Conservation (phyloP, 2,113 vertebrate species). For the Menidia beryllina region DNA sequence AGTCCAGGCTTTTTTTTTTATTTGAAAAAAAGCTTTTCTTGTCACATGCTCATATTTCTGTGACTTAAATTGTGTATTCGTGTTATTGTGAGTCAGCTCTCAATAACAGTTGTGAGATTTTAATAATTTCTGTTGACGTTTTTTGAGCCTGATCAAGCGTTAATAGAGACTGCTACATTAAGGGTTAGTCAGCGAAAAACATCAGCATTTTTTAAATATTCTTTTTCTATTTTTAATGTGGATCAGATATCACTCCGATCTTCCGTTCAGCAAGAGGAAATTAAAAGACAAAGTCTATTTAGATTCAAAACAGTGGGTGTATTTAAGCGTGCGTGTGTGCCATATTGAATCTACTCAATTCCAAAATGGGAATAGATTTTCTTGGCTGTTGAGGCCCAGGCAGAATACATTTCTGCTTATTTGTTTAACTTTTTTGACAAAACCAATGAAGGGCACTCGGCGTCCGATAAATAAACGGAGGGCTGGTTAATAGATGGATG, state of each 20-base stretch:
- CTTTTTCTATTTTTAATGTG: neutral
- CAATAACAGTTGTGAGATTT: conserved; percentile 3
- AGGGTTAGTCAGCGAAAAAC: too few species aligned
- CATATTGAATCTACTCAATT: conserved; percentile 5
- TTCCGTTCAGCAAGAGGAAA: conserved; percentile 47
- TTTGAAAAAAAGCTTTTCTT: too few species aligned
- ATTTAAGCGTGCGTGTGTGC: neutral
- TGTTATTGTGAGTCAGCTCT: too few species aligned
- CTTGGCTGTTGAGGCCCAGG: neutral
- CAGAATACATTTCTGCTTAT: conserved; percentile 28
- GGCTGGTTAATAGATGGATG: conserved; percentile 50
- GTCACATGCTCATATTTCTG: too few species aligned
- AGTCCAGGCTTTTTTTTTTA: too few species aligned
- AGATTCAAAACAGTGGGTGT: conserved; percentile 29
- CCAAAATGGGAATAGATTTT: neutral
- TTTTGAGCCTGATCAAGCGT: conserved; percentile 15
- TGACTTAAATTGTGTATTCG: neutral
- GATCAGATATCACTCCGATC: conserved; percentile 31
- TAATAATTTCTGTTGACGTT: neutral
- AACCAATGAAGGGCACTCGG: conserved; percentile 41
- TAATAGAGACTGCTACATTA: too few species aligned
- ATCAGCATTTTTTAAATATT: too few species aligned
- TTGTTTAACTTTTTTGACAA: conserved; percentile 42
- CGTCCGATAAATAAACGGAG: conserved; percentile 38
- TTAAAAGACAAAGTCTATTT: conserved; percentile 59